Base-by-base conservation (phyloP, 2,797 vertebrate species). In the Muraenolepis orangiensis region DNA sequence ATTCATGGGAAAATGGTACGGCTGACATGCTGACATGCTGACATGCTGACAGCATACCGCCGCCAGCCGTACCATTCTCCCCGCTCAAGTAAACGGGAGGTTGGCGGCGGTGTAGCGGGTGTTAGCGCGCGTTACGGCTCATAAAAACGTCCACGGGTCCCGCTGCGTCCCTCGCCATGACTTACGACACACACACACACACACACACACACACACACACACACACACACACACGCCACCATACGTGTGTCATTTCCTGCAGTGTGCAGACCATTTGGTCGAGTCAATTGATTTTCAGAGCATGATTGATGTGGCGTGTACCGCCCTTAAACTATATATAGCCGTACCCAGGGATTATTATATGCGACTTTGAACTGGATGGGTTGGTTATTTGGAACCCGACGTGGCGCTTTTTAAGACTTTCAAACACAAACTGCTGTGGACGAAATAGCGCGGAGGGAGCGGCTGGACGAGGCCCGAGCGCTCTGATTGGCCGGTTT, bases 301-400 rank as follows among this genome's bases (percentile, higher is more conserved):
- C 66, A 72, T 76, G 78, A 84, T 88, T 84, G 81, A 74, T 82
- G 70, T 78, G 84, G 76, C 85, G 76, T 80, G 85, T 84, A 88
- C 36, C 0, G 81, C 20, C 20, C 73, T 81, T 78, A 79, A 80
- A 83, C 82, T 78, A 46, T 72, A 76, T 77, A 61, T 71, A 76
- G 69, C 76, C 69, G 70, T 76, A 70, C 72, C 87, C 76, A 85
- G 76, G 80, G 82, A 85, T 81, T 80, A 76, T 84, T 0, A 16
- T 14, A 42, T 80, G 66, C 68, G 78, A 82, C 73, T 74, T 57
- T 61, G 14, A 66, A 70, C 74, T 46, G 80, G 3, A 46, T 67
- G 46, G 23, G 72, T 20, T 51, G 74, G 82, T 67, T n/a, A n/a
- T n/a, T 74, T 38, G 77, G 82, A 90, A 85, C 79, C 77, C 72